Percentiles rank a stretch among this genome's conserved stretches.
These are phyloP conservation scores for Hermaeophaga mercurialis DNA, from an alignment of 2,888 invertebrate species.

Conservation along the genomic window DNA sequence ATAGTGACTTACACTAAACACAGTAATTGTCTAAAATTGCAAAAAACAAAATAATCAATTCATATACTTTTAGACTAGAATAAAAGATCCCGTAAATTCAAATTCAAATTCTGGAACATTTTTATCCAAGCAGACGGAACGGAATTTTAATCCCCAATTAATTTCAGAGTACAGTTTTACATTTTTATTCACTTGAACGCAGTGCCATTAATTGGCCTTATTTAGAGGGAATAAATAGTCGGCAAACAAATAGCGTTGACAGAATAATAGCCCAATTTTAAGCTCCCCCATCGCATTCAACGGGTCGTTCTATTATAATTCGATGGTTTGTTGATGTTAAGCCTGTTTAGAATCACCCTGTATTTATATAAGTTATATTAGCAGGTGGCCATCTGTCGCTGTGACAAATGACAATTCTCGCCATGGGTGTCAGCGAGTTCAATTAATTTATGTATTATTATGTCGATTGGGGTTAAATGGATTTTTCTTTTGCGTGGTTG, in stretches of 20 bases:
- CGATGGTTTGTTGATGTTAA: conserved; percentile 51
- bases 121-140: no score
- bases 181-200: neutral
- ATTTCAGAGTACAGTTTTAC: no score
- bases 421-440: conserved; percentile 40
- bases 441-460: conserved; percentile 42
- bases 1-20: no score
- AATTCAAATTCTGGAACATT: no score
- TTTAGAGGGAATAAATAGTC: conserved; percentile 28
- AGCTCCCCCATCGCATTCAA: conserved; percentile 40
- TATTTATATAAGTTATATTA: conserved; percentile 49
- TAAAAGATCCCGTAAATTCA: no score
- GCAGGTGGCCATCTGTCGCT: conserved; percentile 49
- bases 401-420: conserved; percentile 30
- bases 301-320: conserved; percentile 44
- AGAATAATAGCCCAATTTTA: conserved; percentile 23
- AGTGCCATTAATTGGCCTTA: conserved; percentile 21
- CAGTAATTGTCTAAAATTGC: no score
- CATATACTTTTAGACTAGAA: no score
- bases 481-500: conserved; percentile 25
- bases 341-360: conserved; percentile 45
- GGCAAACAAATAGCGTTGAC: conserved; percentile 24
- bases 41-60: no score
- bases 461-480: conserved; percentile 24
- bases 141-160: no score